Conservation (phyloP, 1,140 invertebrate species). For the Littorina saxatilis region DNA sequence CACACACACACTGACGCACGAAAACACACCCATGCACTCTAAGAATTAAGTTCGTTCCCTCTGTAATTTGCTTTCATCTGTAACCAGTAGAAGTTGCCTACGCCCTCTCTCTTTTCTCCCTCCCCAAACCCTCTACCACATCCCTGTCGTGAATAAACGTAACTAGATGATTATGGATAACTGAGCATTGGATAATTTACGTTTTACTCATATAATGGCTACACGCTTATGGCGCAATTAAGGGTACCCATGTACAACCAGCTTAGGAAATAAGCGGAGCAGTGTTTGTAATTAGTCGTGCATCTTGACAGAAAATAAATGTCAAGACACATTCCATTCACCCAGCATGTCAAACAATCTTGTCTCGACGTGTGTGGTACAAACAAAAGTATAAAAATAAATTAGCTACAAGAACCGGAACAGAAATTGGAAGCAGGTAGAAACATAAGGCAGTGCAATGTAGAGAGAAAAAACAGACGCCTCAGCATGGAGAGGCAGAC, state of each 20-base stretch:
- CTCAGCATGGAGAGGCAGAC: background rate
- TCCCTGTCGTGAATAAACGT: background rate
- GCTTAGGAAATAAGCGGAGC: background rate
- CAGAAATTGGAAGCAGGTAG: background rate
- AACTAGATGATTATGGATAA: background rate
- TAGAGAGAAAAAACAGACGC: background rate
- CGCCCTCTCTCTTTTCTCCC: background rate
- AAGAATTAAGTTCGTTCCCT: background rate
- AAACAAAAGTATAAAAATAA: background rate
- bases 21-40: background rate
- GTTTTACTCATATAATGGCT: background rate
- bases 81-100: background rate
- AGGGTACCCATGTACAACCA: too few species aligned
- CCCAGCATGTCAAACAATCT: too few species aligned
- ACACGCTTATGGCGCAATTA: too few species aligned
- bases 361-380: background rate
- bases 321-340: too few species aligned
- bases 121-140: background rate
- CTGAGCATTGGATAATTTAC: background rate
- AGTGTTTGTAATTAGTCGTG: background rate
- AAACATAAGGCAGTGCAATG: background rate
- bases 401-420: background rate
- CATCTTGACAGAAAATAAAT: background rate
- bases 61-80: background rate
- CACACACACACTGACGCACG: too few species aligned